Conservation (phyloP, 2,797 vertebrate species). For the Valencia hispanica region DNA sequence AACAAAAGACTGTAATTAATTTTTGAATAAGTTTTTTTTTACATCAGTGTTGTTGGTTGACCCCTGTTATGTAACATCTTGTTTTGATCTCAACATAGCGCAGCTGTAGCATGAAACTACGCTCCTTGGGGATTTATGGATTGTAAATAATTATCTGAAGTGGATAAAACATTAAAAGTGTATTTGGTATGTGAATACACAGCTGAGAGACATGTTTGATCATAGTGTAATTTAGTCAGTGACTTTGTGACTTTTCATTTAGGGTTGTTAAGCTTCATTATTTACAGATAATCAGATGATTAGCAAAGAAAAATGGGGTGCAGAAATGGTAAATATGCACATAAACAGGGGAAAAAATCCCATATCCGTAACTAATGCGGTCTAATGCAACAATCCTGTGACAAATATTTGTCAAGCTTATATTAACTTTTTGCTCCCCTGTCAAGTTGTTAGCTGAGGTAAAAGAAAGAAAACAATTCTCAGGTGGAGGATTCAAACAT, state of each 20-base stretch:
- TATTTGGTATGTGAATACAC: constrained; percentile 6
- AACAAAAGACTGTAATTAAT: background rate
- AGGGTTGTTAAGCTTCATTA: constrained; percentile 4
- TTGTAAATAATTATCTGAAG: constrained; percentile 5
- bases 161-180: background rate
- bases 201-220: background rate
- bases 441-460: background rate
- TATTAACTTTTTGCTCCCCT: background rate
- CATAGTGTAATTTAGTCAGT: constrained; percentile 3
- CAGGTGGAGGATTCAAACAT: background rate
- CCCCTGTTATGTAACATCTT: constrained; percentile 8
- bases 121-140: background rate
- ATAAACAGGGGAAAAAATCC: background rate
- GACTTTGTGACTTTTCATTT: constrained; percentile 1
- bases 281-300: constrained; percentile 4
- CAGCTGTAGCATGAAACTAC: constrained; percentile 8
- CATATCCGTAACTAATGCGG: background rate
- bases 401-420: background rate
- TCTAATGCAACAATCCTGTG: background rate
- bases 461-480: background rate
- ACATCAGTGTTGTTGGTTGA: background rate
- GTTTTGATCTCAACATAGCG: constrained; percentile 4
- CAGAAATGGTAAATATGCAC: constrained; percentile 1
- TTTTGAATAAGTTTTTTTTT: constrained; percentile 10
- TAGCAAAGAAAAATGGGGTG: constrained; percentile 11